These are phyloP conservation scores for Lepidonotus clava DNA, from an alignment of 2,888 invertebrate species.

Conservation along the genomic window DNA sequence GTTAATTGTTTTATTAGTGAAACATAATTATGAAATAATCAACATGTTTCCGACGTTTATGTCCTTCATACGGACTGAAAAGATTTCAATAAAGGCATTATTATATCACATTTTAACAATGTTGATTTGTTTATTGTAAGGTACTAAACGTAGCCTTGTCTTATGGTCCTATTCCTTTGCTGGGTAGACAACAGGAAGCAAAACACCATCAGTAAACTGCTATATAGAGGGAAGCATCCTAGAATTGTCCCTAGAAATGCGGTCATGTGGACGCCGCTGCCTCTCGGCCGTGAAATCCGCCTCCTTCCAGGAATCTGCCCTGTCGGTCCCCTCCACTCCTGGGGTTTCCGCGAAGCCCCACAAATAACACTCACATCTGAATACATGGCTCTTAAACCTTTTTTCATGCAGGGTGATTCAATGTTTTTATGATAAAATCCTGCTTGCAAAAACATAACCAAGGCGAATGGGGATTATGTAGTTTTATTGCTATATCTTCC, in stretches of 20 bases:
- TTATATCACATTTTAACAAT: too few relatives aligned
- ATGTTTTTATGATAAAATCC: neutral
- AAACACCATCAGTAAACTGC: neutral
- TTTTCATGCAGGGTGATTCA: neutral
- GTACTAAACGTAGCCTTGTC: too few relatives aligned
- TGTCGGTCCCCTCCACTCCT: neutral
- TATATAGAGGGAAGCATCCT: neutral
- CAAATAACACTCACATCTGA: neutral
- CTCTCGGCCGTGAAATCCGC: neutral
- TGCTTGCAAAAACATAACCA: neutral
- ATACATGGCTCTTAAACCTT: neutral
- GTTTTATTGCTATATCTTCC: neutral
- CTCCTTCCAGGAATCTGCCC: slow-evolving; percentile 11
- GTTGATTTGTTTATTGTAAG: too few relatives aligned
- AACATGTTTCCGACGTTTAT: too few relatives aligned
- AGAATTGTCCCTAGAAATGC: neutral
- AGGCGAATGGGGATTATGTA: neutral
- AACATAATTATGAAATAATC: too few relatives aligned
- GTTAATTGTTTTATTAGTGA: too few relatives aligned
- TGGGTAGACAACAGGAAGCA: too few relatives aligned
- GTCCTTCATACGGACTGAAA: too few relatives aligned
- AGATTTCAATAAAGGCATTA: too few relatives aligned
- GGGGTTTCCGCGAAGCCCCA: neutral
- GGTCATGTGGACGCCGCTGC: neutral
- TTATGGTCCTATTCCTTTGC: too few relatives aligned